A percentile compares a stretch with the other conserved stretches of the same genome.
Evolutionary conservation across 2,888 invertebrate species (phyloP).

Genomic region (Lochmaea capreae): DNA sequence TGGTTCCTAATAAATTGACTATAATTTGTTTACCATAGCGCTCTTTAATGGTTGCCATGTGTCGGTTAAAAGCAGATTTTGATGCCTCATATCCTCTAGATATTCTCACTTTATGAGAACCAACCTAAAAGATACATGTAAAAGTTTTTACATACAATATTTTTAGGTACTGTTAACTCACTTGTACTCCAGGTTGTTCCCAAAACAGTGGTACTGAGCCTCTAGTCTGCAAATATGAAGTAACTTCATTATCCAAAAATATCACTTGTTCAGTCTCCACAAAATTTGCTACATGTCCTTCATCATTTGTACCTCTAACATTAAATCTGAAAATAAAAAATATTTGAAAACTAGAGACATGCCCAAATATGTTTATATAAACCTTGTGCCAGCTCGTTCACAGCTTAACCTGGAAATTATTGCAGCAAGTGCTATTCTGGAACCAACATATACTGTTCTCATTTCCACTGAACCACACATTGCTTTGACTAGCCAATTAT

Average conservation of each 20-base stretch:
- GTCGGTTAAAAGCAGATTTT: slow-evolving; percentile 91
- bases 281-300: slow-evolving; percentile 99
- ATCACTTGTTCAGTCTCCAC: slow-evolving; percentile 99
- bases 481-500: slow-evolving; percentile 91
- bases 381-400: slow-evolving; percentile 96
- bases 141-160: not conserved
- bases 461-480: slow-evolving; percentile 99
- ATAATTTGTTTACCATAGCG: slow-evolving; percentile 93
- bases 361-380: slow-evolving; percentile 23
- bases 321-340: slow-evolving; percentile 77
- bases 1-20: slow-evolving; percentile 92
- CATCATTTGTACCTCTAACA: slow-evolving; percentile 98
- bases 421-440: slow-evolving; percentile 93
- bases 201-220: slow-evolving; percentile 99
- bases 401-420: slow-evolving; percentile 96
- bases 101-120: slow-evolving; percentile 97
- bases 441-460: slow-evolving; percentile 97
- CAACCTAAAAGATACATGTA: slow-evolving; percentile 72
- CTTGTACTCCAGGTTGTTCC: slow-evolving; percentile 98
- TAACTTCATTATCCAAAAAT: slow-evolving; percentile 88
- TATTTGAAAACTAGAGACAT: slow-evolving; percentile 24
- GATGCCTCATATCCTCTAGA: slow-evolving; percentile 96
- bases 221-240: slow-evolving; percentile 91
- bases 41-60: slow-evolving; percentile 85
- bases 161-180: slow-evolving; percentile 50